Evolutionary conservation across 2,888 invertebrate genomes (phyloP), one percentile per base, ranked within the genome.

Genomic region (Hirtodrosophila confusa): DNA sequence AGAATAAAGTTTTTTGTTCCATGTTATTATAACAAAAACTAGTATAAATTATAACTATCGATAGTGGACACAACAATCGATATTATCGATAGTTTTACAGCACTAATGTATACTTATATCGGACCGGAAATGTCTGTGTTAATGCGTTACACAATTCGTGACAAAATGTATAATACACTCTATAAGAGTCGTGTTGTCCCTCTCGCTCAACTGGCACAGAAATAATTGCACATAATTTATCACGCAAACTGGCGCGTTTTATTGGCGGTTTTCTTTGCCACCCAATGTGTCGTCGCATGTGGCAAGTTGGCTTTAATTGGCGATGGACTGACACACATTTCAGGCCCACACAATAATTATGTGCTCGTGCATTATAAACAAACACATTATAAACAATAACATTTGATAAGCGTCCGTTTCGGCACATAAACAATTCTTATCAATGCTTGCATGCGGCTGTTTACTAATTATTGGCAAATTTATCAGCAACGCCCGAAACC

Each of bases 381-480:
- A 54, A 48, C 53, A 62, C 69, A 58, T 62, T 57, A 65, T 64
- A 75, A 75, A 71, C 60, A 75, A 75, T 60, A 53, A 62, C 29
- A 56, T 63, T 61, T 73, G 76, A 71, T 79, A 66, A 71, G 57
- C 41, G 11, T 37, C 10, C 44, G 31, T 50, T 43, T 27, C 23
- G 17, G 33, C 29, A 43, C 41, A 57, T 29, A 48, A 61, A 47
- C 74, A 65, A 47, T 74, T 58, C 48, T 60, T 66, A 77, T 74
- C 75, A 63, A 75, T 65, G 75, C 51, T 63, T 41, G n/a, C 44
- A 58, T 33, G 49, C 56, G 49, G 71, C 31, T 53, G 54, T 57
- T 78, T 50, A 75, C 75, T 69, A 36, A 56, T 62, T 77, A 58
- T 73, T 27, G 58, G 44, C 57, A 49, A 54, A 64, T 61, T 64